Conservation (phyloP, 2,113 vertebrate species). For the Miniopterus natalensis region DNA sequence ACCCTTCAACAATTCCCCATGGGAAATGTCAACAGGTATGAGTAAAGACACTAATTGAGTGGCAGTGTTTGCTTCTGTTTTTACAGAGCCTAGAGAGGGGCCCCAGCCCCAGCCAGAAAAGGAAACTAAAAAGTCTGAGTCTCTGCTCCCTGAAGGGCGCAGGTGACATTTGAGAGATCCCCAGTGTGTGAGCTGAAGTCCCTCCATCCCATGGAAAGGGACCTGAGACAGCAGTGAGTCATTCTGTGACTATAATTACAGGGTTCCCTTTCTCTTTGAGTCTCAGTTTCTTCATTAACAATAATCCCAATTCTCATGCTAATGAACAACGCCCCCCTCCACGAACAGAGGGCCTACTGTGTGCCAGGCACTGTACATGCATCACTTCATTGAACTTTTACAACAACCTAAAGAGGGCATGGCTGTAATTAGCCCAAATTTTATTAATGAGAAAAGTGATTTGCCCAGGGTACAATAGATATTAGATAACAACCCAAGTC, state of each 20-base stretch:
- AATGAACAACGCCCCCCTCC: fast-evolving
- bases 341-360: not conserved
- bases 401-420: not conserved
- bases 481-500: not conserved
- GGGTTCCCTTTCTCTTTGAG: not conserved
- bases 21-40: conserved; percentile 75
- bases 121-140: conserved; percentile 46
- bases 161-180: not conserved
- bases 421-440: not conserved
- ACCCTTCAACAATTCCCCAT: conserved; percentile 70
- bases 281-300: not conserved
- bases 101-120: not conserved
- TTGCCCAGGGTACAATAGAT: not conserved
- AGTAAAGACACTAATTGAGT: conserved; percentile 79
- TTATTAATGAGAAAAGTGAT: not conserved
- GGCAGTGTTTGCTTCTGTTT: conserved; percentile 27
- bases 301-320: not conserved
- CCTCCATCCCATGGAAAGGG: not conserved
- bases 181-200: not conserved
- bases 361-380: not conserved
- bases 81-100: not conserved
- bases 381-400: not conserved
- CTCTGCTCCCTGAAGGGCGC: not conserved
- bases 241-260: not conserved
- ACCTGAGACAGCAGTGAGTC: no score